Conservation (phyloP, 2,113 vertebrate species). For the Microtus ochrogaster region DNA sequence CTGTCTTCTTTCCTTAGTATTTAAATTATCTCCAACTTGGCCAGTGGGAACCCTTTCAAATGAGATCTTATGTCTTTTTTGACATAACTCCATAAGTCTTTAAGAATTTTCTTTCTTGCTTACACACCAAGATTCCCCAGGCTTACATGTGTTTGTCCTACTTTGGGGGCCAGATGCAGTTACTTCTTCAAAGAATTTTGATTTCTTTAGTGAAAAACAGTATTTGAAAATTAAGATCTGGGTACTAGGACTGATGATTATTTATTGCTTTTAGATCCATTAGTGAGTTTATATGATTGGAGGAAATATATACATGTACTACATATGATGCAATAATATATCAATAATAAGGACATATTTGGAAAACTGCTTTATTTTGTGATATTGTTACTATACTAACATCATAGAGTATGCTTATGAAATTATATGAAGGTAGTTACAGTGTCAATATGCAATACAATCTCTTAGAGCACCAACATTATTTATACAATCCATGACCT, state of each 20-base stretch:
- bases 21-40: slow-evolving; percentile 48
- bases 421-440: not conserved
- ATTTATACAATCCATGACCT: not conserved
- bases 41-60: slow-evolving; percentile 30
- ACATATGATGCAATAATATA: not conserved
- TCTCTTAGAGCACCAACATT: not conserved
- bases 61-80: slow-evolving; percentile 47
- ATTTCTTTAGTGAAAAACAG: not conserved
- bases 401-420: not conserved
- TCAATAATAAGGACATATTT: not conserved
- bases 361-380: not conserved
- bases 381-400: not conserved
- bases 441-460: not conserved
- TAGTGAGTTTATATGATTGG: not conserved
- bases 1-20: slow-evolving; percentile 67
- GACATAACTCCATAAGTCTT: slow-evolving; percentile 65
- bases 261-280: not conserved
- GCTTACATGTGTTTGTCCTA: not conserved
- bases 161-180: not conserved
- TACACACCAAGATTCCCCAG: not conserved
- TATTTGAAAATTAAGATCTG: slow-evolving; percentile 33
- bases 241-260: not conserved
- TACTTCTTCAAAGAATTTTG: not conserved
- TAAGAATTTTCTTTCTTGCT: slow-evolving; percentile 59
- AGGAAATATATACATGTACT: not conserved